A percentile compares a stretch with the other conserved stretches of the same genome.
Evolutionary conservation across 2,113 vertebrate species (phyloP).

Genomic region (Odocoileus hemionus): DNA sequence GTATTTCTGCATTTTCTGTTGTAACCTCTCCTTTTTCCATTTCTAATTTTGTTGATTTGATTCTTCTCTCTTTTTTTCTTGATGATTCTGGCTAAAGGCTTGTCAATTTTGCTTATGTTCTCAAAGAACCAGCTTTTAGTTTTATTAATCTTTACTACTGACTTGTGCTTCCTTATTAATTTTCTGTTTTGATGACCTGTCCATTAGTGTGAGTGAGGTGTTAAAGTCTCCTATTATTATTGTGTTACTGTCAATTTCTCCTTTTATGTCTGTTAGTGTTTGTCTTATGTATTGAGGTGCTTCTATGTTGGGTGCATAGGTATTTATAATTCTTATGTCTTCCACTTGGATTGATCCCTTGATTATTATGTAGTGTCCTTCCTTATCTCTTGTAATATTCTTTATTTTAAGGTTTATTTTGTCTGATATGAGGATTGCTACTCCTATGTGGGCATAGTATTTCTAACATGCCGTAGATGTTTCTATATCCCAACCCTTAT

Average conservation of each 20-base stretch:
- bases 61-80: neutral
- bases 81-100: neutral
- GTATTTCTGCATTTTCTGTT: neutral
- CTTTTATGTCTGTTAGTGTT: neutral
- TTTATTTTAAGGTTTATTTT: neutral
- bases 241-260: neutral
- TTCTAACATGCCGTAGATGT: neutral
- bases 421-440: neutral
- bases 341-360: neutral
- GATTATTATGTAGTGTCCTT: neutral
- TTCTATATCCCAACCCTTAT: neutral
- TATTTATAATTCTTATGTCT: neutral
- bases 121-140: neutral
- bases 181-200: neutral
- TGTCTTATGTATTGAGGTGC: neutral
- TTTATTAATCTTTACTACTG: neutral
- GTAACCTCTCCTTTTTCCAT: neutral
- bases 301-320: neutral
- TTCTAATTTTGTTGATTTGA: neutral
- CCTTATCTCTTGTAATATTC: neutral
- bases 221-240: neutral
- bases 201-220: neutral
- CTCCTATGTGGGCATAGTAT: neutral
- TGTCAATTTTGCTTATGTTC: neutral
- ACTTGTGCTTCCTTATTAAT: neutral